Evolutionary conservation across 2,113 vertebrate species (phyloP).

Genomic region (Anhinga anhinga): DNA sequence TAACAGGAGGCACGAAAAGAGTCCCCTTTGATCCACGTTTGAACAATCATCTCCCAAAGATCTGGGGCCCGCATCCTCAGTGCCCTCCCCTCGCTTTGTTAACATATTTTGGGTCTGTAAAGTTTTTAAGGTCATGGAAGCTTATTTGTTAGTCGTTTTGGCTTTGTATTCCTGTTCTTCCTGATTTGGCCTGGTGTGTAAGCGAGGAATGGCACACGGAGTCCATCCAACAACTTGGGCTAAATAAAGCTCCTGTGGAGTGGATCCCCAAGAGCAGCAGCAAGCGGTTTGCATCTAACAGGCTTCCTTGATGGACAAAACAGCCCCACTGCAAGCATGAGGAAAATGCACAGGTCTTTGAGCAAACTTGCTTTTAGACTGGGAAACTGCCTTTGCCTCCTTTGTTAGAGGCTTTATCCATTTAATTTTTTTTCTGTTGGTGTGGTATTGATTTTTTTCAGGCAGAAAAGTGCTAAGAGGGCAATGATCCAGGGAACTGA

Average conservation of each 20-base stretch:
- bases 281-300: rapidly evolving
- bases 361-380: background rate
- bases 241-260: background rate
- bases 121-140: background rate
- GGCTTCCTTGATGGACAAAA: background rate
- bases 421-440: background rate
- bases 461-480: background rate
- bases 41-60: background rate
- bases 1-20: background rate
- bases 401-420: background rate
- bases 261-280: background rate
- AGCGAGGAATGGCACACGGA: background rate
- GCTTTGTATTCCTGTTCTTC: background rate
- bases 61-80: rapidly evolving
- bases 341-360: background rate
- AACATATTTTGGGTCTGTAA: background rate
- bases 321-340: rapidly evolving
- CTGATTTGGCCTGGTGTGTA: background rate
- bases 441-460: background rate
- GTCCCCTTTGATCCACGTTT: background rate
- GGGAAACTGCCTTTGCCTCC: background rate
- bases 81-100: rapidly evolving
- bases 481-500: background rate
- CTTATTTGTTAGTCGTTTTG: rapidly evolving
- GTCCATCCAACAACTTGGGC: background rate